Conservation (phyloP, 2,888 invertebrate species). For the Andricus curvator region DNA sequence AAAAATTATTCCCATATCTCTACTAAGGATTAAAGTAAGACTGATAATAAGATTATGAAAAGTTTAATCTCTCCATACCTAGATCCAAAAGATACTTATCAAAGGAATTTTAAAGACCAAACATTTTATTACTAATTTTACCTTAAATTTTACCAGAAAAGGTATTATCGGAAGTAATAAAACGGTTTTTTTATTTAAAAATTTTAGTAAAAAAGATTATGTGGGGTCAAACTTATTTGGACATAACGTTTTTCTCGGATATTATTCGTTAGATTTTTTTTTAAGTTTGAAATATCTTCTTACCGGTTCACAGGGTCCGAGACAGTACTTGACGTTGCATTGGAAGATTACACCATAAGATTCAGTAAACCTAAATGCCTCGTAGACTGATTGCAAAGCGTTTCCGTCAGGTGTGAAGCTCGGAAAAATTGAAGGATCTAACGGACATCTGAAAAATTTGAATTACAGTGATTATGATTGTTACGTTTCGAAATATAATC, state of each 20-base stretch:
- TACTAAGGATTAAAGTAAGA: background rate
- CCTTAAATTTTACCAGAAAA: too few relatives aligned
- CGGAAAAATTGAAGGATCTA: constrained; percentile 96
- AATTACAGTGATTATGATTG: background rate
- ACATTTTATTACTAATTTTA: background rate
- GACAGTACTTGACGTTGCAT: constrained; percentile 97
- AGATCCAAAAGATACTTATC: background rate
- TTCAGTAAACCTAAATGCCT: constrained; percentile 97
- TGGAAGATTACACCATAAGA: constrained; percentile 98
- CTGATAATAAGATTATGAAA: background rate
- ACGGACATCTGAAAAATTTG: constrained; percentile 85
- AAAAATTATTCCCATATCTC: too few relatives aligned
- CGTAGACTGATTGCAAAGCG: constrained; percentile 90
- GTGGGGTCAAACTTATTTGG: too few relatives aligned
- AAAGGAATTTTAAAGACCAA: too few relatives aligned
- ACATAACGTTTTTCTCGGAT: too few relatives aligned
- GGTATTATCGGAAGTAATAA: too few relatives aligned
- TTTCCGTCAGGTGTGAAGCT: constrained; percentile 94
- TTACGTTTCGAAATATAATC: too few relatives aligned
- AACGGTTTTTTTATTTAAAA: too few relatives aligned
- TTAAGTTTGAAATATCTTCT: constrained; percentile 71
- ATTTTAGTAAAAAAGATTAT: too few relatives aligned
- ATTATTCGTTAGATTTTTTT: background rate
- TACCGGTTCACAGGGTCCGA: constrained; percentile 96
- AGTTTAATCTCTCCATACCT: too few relatives aligned